A percentile compares a stretch with the other conserved stretches of the same genome.
Conservation (phyloP, 2,888 invertebrate genomes). For the Stomorhina lunata region DNA sequence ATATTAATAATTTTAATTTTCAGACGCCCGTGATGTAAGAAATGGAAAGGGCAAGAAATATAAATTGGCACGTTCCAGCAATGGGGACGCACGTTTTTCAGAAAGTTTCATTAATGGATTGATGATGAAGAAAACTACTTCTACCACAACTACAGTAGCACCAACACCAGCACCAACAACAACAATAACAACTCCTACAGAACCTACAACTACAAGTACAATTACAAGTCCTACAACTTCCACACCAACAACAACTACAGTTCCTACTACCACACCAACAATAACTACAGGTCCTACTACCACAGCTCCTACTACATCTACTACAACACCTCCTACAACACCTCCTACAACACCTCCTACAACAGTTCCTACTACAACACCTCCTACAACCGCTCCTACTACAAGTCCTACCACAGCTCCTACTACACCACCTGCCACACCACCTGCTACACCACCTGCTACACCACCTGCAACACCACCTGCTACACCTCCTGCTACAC, state of each 20-base stretch:
- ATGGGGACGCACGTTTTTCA: too few species aligned
- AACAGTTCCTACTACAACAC: neutral
- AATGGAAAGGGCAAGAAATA: too few species aligned
- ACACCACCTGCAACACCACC: neutral
- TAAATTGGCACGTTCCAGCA: too few species aligned
- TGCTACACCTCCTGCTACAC: neutral
- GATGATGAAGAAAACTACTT: too few species aligned
- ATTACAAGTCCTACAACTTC: neutral
- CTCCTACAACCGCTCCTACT: neutral
- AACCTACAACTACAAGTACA: too few species aligned
- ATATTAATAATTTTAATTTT: too few species aligned
- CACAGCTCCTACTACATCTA: neutral
- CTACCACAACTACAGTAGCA: too few species aligned
- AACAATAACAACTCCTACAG: too few species aligned
- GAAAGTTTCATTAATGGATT: too few species aligned
- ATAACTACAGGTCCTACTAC: neutral
- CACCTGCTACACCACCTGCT: neutral
- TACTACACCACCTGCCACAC: neutral
- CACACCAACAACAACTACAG: neutral
- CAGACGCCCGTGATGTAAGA: too few species aligned
- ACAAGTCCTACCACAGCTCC: neutral
- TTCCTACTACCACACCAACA: neutral
- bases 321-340: neutral
- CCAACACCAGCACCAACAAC: too few species aligned
- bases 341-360: neutral